These are phyloP conservation scores for Adelosebastes latens DNA, from an alignment of 2,797 vertebrate species.

Conservation along the genomic window DNA sequence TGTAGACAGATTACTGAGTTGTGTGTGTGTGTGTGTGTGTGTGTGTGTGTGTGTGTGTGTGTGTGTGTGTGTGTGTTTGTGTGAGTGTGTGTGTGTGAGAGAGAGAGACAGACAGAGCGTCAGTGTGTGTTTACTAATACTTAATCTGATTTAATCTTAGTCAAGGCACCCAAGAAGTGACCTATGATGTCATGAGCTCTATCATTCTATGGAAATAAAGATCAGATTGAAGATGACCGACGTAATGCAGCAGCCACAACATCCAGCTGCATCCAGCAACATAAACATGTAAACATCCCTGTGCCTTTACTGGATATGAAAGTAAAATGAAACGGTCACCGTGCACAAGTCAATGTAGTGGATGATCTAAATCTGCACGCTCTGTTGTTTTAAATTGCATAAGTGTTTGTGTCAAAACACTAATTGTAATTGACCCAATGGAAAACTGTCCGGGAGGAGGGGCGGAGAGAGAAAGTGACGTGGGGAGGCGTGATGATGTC, in stretches of 20 bases:
- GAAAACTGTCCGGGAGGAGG: conserved; percentile 68
- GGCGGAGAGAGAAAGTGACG: neutral
- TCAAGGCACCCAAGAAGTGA: conserved; percentile 57
- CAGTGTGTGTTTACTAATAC: conserved; percentile 46
- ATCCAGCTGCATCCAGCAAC: neutral
- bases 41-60: neutral
- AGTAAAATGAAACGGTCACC: neutral
- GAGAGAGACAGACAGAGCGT: neutral
- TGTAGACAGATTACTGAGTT: neutral
- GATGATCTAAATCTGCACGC: neutral
- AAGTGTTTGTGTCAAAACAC: conserved; percentile 50
- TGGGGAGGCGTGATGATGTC: conserved; percentile 9
- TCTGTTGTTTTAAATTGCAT: conserved; percentile 46
- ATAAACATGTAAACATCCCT: neutral
- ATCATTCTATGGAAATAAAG: conserved; percentile 46
- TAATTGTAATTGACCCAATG: conserved; percentile 72
- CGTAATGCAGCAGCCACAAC: conserved; percentile 22
- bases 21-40: neutral
- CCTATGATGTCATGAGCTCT: conserved; percentile 67
- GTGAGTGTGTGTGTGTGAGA: neutral
- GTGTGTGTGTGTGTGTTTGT: neutral
- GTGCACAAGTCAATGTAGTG: neutral
- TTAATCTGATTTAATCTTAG: conserved; percentile 74
- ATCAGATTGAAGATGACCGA: conserved; percentile 27
- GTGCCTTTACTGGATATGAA: neutral